Evolutionary conservation across 1,140 invertebrate species (phyloP).

Genomic region (Drosophila kohkoa): DNA sequence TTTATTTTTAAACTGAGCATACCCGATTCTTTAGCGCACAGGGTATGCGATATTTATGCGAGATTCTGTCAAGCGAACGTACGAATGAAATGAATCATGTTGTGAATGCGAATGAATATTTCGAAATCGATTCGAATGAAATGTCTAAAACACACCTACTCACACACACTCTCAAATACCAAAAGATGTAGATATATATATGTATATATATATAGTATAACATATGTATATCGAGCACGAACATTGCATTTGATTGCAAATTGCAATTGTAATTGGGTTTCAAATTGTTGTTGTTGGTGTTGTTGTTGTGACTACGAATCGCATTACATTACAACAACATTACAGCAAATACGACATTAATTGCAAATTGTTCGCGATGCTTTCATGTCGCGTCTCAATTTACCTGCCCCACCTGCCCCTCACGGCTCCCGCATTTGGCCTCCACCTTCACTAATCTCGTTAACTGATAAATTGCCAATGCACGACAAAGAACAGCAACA

Average conservation of each 20-base stretch:
- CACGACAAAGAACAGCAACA: conserved; percentile 42
- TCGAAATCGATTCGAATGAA: conserved; percentile 52
- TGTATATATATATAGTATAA: neutral
- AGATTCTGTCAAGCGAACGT: conserved; percentile 44
- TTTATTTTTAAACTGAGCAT: neutral
- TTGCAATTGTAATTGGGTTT: conserved; percentile 55
- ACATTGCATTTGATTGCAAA: conserved; percentile 68
- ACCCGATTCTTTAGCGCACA: neutral
- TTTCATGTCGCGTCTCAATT: conserved; percentile 47
- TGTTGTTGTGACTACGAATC: conserved; percentile 24
- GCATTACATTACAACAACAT: conserved; percentile 12
- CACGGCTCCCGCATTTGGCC: neutral
- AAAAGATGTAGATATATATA: too few species aligned
- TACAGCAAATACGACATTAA: conserved; percentile 39
- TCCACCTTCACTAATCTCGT: neutral
- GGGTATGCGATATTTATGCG: conserved; percentile 41
- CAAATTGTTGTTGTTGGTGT: conserved; percentile 47
- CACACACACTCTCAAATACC: neutral
- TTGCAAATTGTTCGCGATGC: conserved; percentile 42
- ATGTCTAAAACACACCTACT: conserved; percentile 45
- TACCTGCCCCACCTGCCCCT: neutral
- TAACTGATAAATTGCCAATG: conserved; percentile 45
- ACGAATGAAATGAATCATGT: conserved; percentile 48
- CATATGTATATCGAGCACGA: conserved; percentile 34
- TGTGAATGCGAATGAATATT: conserved; percentile 53